These are phyloP conservation scores for Nerophis ophidion DNA, from an alignment of 2,113 vertebrate species.

Conservation along the genomic window DNA sequence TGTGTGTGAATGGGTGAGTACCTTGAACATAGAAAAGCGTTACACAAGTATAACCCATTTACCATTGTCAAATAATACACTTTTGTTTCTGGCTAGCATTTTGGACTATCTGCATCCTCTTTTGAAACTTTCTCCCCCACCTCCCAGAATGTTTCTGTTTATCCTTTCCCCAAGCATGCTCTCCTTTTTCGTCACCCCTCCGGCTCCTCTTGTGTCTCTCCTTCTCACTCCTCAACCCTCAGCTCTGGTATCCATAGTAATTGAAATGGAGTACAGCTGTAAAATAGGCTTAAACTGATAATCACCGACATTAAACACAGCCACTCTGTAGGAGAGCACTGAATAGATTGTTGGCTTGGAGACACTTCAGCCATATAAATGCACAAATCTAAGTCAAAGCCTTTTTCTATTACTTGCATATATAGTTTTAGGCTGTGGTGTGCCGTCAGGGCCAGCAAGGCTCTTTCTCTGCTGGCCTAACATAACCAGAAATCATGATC, in stretches of 20 bases:
- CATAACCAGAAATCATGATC: too few relatives aligned
- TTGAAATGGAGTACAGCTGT: conserved; percentile 28
- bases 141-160: conserved; percentile 9
- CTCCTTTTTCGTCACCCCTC: neutral
- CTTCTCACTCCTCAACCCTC: conserved; percentile 5
- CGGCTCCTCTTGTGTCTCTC: neutral
- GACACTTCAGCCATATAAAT: neutral
- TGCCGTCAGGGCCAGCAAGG: too few relatives aligned
- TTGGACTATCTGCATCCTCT: too few relatives aligned
- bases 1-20: too few relatives aligned
- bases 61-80: too few relatives aligned
- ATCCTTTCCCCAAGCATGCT: neutral
- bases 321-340: neutral
- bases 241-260: conserved; percentile 9
- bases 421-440: neutral
- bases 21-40: too few relatives aligned
- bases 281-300: conserved; percentile 37
- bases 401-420: too few relatives aligned
- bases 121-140: conserved; percentile 3
- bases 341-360: conserved; percentile 16
- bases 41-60: too few relatives aligned
- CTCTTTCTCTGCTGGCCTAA: too few relatives aligned
- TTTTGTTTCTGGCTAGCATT: neutral
- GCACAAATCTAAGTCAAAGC: too few relatives aligned
- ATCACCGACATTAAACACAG: conserved; percentile 20